Conservation (phyloP, 2,888 invertebrate species). For the Eilema depressum region DNA sequence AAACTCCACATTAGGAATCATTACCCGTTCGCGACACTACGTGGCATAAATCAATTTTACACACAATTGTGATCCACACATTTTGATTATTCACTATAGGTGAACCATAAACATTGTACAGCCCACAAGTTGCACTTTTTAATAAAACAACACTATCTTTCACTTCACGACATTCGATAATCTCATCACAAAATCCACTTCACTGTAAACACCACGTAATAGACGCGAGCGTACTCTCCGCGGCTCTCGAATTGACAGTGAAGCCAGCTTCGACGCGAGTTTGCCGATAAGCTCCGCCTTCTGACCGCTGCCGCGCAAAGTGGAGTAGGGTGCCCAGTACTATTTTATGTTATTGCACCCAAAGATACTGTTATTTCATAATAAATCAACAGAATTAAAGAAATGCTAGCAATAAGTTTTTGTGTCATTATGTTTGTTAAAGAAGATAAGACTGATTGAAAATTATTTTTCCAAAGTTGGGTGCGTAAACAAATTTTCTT, state of each 20-base stretch:
- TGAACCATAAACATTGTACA: constrained; percentile 76
- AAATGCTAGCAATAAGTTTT: background rate
- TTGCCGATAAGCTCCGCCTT: constrained; percentile 87
- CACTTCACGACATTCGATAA: constrained; percentile 85
- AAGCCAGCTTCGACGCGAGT: constrained; percentile 85
- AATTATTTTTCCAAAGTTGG: background rate
- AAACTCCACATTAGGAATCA: constrained; percentile 96
- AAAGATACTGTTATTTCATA: background rate
- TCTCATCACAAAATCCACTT: constrained; percentile 84
- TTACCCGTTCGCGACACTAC: constrained; percentile 89
- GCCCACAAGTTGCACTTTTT: constrained; percentile 77
- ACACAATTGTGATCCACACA: constrained; percentile 84
- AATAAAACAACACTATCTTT: constrained; percentile 80
- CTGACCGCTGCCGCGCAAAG: constrained; percentile 87
- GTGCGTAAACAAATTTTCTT: background rate
- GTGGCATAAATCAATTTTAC: constrained; percentile 87
- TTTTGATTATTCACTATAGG: constrained; percentile 81
- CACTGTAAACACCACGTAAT: constrained; percentile 85
- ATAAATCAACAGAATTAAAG: background rate
- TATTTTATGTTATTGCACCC: constrained; percentile 19
- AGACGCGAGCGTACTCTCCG: constrained; percentile 85
- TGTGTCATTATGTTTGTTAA: background rate
- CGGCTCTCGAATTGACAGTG: constrained; percentile 87
- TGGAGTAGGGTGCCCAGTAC: constrained; percentile 77
- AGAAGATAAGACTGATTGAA: background rate